Conservation (phyloP, 1,140 invertebrate species). For the Tigriopus japonicus region DNA sequence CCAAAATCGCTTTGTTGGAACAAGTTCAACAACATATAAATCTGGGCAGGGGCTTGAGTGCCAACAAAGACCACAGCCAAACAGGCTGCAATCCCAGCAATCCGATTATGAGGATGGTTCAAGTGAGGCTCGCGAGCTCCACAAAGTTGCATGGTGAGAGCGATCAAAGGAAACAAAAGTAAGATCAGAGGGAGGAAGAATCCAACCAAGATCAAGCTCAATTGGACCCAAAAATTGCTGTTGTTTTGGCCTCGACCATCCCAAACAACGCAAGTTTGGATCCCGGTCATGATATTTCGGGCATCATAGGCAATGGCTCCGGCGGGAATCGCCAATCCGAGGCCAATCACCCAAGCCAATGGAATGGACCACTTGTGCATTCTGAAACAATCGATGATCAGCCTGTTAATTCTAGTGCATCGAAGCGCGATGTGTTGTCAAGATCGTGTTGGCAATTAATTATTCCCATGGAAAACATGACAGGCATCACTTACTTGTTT, state of each 20-base stretch:
- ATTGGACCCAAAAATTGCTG: neutral
- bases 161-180: slow-evolving; percentile 7
- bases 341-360: slow-evolving; percentile 4
- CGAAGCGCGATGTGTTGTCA: too few species aligned
- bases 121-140: slow-evolving; percentile 1
- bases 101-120: slow-evolving; percentile 8
- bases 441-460: too few species aligned
- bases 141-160: slow-evolving; percentile 12
- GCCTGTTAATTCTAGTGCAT: too few species aligned
- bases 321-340: slow-evolving; percentile 10
- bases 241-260: neutral
- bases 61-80: neutral
- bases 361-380: slow-evolving; percentile 15
- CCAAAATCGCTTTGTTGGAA: neutral
- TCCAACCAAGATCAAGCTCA: neutral
- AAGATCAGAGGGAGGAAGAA: slow-evolving; percentile 1
- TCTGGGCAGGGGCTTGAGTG: neutral
- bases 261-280: neutral
- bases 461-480: neutral
- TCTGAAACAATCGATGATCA: neutral
- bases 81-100: neutral
- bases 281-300: neutral
- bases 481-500: neutral
- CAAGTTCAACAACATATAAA: slow-evolving; percentile 1
- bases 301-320: slow-evolving; percentile 3